These are phyloP conservation scores for Omphaloscelis lunosa DNA, from an alignment of 2,888 invertebrate species.

Conservation along the genomic window DNA sequence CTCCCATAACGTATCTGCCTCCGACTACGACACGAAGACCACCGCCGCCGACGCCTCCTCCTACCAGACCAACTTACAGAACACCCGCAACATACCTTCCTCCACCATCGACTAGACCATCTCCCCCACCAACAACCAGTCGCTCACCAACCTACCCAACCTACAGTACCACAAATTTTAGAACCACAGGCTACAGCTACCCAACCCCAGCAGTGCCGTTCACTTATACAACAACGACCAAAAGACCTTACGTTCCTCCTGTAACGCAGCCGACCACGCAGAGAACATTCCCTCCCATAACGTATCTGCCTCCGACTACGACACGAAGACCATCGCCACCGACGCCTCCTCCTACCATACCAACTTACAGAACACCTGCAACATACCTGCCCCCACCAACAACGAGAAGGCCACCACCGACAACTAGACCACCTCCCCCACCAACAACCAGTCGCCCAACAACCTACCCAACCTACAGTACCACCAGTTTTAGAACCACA, in stretches of 20 bases:
- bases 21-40: constrained; percentile 49
- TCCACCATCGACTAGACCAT: too few species aligned
- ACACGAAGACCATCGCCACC: constrained; percentile 52
- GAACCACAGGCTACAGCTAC: constrained; percentile 69
- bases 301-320: constrained; percentile 33
- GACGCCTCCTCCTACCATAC: constrained; percentile 22
- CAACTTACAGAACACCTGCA: constrained; percentile 18
- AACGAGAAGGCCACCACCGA: too few species aligned
- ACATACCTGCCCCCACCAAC: constrained; percentile 58
- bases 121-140: constrained; percentile 43
- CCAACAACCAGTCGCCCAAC: not conserved
- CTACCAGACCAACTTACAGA: constrained; percentile 10
- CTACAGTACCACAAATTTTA: constrained; percentile 35
- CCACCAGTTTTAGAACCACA: constrained; percentile 58
- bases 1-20: constrained; percentile 33
- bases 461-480: too few species aligned
- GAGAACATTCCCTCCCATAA: constrained; percentile 28
- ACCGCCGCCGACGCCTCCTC: constrained; percentile 34
- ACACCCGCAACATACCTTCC: constrained; percentile 11
- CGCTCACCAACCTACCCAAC: constrained; percentile 19
- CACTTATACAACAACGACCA: constrained; percentile 62
- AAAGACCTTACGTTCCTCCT: constrained; percentile 37
- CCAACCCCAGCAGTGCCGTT: constrained; percentile 60
- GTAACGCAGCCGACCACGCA: constrained; percentile 38
- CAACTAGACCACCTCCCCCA: constrained; percentile 18